Evolutionary conservation across 2,888 invertebrate genomes (phyloP), one percentile per base, ranked within the genome.

Genomic region (Chalcosyrphus nemorum): DNA sequence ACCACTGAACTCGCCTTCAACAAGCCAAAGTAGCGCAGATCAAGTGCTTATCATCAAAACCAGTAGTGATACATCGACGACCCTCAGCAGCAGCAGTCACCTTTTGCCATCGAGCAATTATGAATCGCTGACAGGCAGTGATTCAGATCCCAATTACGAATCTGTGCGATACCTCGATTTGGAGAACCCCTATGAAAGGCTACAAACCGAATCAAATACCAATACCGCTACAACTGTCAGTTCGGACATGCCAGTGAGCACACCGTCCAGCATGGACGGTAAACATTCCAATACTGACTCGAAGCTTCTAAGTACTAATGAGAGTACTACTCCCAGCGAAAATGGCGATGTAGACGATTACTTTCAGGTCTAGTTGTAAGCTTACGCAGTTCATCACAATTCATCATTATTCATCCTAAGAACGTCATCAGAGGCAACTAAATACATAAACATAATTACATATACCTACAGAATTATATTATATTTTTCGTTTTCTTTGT

Each of bases 111-210:
- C 95, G 88, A 95, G 95, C 2, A 95, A 96, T 90, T 96, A 96
- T 88, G 96, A 96, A 89, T 95, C 95, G 1, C 94, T 96, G 93
- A 94, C 94, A 0, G 95, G 94, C 86, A 96, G 95, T 88, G 96
- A 96, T 89, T 94, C 95, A 0, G 96, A 96, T 92, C 96, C 96
- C 0, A 96, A 96, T 89, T 96, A 96, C 88, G 96, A 96, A 89
- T 96, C 95, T 86, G 96, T 96, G 0, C 95, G 95, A 86, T 96
- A 95, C 90, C 93, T 94, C 87, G 94, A 94, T 78, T 89, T 94
- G 1, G 95, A 95, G 61, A 95, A 95, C 59, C 95, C 95, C 0
- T 95, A 95, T 80, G 95, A 95, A 88, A 93, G 93, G 87, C 92
- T 95, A 11, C 91, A 93, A 47, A 92, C 91, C 21, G 93, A 92